These are phyloP conservation scores for Achatina immaculata DNA, from an alignment of 1,140 invertebrate genomes.

Conservation along the genomic window DNA sequence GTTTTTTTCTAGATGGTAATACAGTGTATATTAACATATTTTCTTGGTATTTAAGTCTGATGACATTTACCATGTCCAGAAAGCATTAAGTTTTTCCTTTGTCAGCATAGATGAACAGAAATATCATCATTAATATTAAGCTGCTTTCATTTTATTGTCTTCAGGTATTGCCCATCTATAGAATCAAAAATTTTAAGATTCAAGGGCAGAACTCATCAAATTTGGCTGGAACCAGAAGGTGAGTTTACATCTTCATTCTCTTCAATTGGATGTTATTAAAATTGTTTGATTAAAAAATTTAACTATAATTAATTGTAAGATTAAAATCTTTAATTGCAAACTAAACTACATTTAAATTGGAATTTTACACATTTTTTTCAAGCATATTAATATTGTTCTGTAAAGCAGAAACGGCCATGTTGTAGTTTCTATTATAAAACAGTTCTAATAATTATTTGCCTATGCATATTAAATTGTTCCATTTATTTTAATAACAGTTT, in stretches of 20 bases:
- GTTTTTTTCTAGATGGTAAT: too few relatives aligned
- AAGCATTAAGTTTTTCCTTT: too few relatives aligned
- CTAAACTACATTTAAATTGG: too few relatives aligned
- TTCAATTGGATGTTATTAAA: background rate
- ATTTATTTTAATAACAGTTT: too few relatives aligned
- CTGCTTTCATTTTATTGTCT: slow-evolving; percentile 47
- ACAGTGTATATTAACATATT: too few relatives aligned
- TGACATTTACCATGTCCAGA: too few relatives aligned
- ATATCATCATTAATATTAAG: too few relatives aligned
- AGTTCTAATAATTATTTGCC: background rate
- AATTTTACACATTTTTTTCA: background rate
- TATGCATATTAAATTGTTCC: too few relatives aligned
- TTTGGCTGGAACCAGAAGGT: slow-evolving; percentile 94
- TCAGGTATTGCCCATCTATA: slow-evolving; percentile 89
- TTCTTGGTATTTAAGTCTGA: too few relatives aligned
- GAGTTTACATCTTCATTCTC: background rate
- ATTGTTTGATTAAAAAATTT: background rate
- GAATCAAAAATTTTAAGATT: slow-evolving; percentile 91
- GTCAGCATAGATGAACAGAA: too few relatives aligned
- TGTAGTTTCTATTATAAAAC: slow-evolving; percentile 1
- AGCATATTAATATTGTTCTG: too few relatives aligned
- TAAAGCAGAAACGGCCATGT: background rate
- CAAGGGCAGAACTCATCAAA: slow-evolving; percentile 78
- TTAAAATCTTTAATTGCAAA: background rate
- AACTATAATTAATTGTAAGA: background rate